Base-by-base conservation (phyloP, 1,140 invertebrate species). In the Yoshiicerus persimilis region DNA sequence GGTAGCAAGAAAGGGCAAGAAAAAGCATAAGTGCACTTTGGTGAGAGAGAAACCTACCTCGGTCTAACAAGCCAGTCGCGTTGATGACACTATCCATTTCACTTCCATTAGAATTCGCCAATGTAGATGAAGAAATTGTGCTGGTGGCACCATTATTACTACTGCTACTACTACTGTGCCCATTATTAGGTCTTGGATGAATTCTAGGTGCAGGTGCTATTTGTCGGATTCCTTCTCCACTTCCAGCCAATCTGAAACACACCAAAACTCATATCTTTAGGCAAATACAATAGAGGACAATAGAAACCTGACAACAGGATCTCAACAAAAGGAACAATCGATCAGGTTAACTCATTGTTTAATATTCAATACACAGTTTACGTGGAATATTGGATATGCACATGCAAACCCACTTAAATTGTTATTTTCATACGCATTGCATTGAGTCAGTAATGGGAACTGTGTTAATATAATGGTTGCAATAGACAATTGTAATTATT, bases 51-150 rank as follows among this genome's bases (percentile, higher is more conserved):
- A 75, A 34, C 86, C 34, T 86, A 86, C 86, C 64, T 38, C 66
- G 86, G 34, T 86, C 64, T 38, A 86, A 38, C 39, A 86, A 86
- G 39, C 62, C 47, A n/a, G 84, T 70, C 47, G 86, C 32, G 62
- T 64, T 34, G 64, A 38, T 25, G 32, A 75, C 86, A 75, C 62
- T 38, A 70, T 86, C 86, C 86, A 47, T 86, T 75, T 47, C 86
- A 86, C 30, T 47, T 86, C 36, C 47, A 36, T 64, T 36, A 56
- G 47, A 86, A 62, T 62, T 36, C 41, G 27, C n/a, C 23, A 25
- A 30, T 23, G 86, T 80, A 30, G 41, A 62, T 23, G 64, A 20
- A 20, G 75, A 80, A 80, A 80, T 80, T 23, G 32, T 9, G 34
- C 34, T 75, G 10, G 20, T 27, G 27, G 32, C 25, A 47, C 30